These are phyloP conservation scores for Netelia fuscicornis DNA, from an alignment of 2,888 invertebrate species.

Conservation along the genomic window DNA sequence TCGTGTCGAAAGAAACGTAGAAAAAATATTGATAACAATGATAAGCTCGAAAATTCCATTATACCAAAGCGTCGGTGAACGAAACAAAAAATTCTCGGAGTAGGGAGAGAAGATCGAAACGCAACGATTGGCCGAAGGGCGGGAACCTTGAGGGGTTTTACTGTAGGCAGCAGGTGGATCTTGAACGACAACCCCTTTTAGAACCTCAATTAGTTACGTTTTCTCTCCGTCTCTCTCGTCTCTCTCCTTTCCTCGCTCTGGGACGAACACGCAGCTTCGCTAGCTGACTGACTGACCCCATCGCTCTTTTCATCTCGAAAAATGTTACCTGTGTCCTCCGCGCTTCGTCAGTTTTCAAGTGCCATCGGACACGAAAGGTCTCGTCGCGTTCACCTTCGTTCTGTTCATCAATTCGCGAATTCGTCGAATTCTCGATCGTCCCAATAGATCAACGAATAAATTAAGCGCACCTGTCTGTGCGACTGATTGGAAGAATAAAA, in stretches of 20 bases:
- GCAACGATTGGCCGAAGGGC: constrained; percentile 80
- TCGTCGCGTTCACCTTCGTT: constrained; percentile 41
- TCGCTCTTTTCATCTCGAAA: constrained; percentile 51
- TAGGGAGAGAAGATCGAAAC: constrained; percentile 70
- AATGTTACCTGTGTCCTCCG: constrained; percentile 31
- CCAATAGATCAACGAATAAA: constrained; percentile 16
- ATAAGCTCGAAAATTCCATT: constrained; percentile 53
- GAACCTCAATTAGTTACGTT: constrained; percentile 81
- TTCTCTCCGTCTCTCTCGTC: constrained; percentile 64
- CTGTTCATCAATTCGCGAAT: constrained; percentile 11
- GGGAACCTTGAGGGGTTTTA: constrained; percentile 77
- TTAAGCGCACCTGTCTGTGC: neutral
- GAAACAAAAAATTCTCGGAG: constrained; percentile 54
- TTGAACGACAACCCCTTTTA: constrained; percentile 77
- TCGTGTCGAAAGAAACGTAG: neutral
- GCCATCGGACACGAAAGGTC: constrained; percentile 39
- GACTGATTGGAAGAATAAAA: constrained; percentile 5
- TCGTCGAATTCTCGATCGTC: constrained; percentile 13
- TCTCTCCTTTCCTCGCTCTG: neutral
- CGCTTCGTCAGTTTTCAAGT: constrained; percentile 45
- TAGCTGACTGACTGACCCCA: constrained; percentile 13
- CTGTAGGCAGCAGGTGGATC: constrained; percentile 81
- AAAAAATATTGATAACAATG: constrained; percentile 3
- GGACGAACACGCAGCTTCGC: constrained; percentile 30
- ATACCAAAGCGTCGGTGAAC: constrained; percentile 55